These are phyloP conservation scores for Microcebus griseorufus DNA, from an alignment of 2,113 vertebrate genomes.

Conservation along the genomic window DNA sequence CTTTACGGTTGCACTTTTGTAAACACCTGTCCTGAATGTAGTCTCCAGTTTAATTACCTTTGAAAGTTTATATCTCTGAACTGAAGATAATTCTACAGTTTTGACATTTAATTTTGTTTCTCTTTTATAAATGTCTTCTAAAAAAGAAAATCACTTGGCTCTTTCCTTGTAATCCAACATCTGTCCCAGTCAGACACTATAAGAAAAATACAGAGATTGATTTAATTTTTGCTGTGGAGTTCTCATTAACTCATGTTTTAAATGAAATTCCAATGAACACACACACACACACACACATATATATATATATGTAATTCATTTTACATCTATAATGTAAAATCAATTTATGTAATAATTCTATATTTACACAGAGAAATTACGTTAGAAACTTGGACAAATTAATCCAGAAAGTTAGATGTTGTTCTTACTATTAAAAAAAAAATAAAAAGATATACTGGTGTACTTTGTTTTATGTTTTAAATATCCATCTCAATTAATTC, in stretches of 20 bases:
- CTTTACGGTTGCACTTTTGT: neutral
- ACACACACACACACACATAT: neutral
- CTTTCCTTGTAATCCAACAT: neutral
- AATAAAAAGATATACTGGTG: neutral
- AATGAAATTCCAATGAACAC: neutral
- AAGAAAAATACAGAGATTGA: neutral
- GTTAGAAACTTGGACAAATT: neutral
- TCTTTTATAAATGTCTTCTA: neutral
- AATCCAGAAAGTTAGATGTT: neutral
- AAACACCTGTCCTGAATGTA: neutral
- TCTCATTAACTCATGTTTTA: neutral
- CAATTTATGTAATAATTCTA: neutral
- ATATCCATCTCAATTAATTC: neutral
- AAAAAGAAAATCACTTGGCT: neutral
- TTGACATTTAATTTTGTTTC: conserved; percentile 20
- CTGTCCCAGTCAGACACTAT: neutral
- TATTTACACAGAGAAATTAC: neutral
- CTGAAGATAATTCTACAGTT: neutral
- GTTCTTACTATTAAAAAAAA: neutral
- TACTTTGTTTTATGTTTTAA: neutral
- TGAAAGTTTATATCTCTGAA: neutral
- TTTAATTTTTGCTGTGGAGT: neutral
- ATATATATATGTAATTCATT: neutral
- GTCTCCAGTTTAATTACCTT: neutral
- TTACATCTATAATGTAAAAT: neutral